Evolutionary conservation across 2,888 invertebrate species (phyloP).

Genomic region (Cephus runcator): DNA sequence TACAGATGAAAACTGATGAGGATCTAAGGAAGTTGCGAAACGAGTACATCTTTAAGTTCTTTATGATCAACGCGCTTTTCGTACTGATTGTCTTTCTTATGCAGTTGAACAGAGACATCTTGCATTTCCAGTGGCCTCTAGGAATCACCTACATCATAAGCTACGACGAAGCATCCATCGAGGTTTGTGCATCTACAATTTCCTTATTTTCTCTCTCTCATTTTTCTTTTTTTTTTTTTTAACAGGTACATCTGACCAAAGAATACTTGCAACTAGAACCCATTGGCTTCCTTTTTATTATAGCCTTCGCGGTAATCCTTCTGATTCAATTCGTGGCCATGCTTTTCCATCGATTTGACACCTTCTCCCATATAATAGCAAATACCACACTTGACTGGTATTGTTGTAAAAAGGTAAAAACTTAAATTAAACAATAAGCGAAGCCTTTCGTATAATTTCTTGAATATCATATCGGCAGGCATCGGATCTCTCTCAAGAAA

Average conservation of each 20-base stretch:
- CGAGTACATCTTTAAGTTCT: constrained; percentile 70
- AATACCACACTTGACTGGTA: constrained; percentile 90
- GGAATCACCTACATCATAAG: constrained; percentile 66
- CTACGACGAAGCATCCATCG: constrained; percentile 53
- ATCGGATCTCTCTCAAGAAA: constrained; percentile 85
- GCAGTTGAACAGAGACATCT: constrained; percentile 71
- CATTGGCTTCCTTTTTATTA: constrained; percentile 72
- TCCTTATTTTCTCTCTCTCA: neutral
- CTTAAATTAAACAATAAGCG: neutral
- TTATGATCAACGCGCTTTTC: constrained; percentile 76
- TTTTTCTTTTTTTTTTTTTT: constrained; percentile 6
- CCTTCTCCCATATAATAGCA: constrained; percentile 76
- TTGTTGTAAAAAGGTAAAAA: constrained; percentile 79
- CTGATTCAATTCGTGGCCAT: constrained; percentile 74
- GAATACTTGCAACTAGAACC: constrained; percentile 70
- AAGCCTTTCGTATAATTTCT: neutral
- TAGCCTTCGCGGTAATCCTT: constrained; percentile 71
- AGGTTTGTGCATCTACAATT: constrained; percentile 52
- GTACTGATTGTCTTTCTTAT: constrained; percentile 73
- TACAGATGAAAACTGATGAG: constrained; percentile 61
- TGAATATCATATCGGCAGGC: constrained; percentile 66
- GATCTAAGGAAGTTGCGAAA: constrained; percentile 70
- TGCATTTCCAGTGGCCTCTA: constrained; percentile 71
- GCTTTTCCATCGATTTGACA: constrained; percentile 74
- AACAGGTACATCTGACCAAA: constrained; percentile 61